Evolutionary conservation across 92 coral and sea anemone genomes (phyloP), one percentile per base, ranked within the genome.

Genomic region (Epizoanthus ramosus): DNA sequence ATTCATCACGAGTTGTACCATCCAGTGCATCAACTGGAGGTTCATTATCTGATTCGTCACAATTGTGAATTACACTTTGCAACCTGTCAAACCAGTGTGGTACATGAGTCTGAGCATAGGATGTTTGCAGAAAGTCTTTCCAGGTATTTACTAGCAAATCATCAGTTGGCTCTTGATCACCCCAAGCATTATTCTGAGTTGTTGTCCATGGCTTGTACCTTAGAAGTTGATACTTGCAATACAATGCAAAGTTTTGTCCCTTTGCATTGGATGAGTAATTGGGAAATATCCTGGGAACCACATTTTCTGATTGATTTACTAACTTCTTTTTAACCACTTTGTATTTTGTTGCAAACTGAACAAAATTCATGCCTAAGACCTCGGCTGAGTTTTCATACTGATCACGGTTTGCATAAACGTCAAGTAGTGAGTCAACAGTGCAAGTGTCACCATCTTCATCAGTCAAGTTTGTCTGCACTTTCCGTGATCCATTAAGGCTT

Each of bases 401-500:
- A 12, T 67, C 85, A 22, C 92, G 90, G 68, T 83, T 63, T 68
- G 93, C 88, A 90, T 83, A 87, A n/a, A 74, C 84, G 84, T 87
- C 91, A 84, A 91, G 92, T 68, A 88, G 87, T 64, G 94, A 91
- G 61, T 88, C 68, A 68, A 58, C 65, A 50, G 86, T 73, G 61
- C 95, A 92, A 79, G 84, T 41, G 17, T 85, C 65, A 14, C 63
- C 80, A 43, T 75, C 81, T 59, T 73, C 63, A 65, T 79, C 47
- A 64, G 83, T 84, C 84, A 75, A 28, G 68, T 90, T 76, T 50
- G 63, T 79, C 45, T 37, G 81, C 22, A 85, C 68, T 56, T 79
- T 68, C 23, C 89, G 87, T 37, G 94, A 91, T 45, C 94, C 94
- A 84, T 84, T 91, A 59, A 91, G 74, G 56, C 91, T 91, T 33